phyloP scores from a whole-genome alignment of 2,888 invertebrate species.

The Serripes groenlandicus region DNA sequence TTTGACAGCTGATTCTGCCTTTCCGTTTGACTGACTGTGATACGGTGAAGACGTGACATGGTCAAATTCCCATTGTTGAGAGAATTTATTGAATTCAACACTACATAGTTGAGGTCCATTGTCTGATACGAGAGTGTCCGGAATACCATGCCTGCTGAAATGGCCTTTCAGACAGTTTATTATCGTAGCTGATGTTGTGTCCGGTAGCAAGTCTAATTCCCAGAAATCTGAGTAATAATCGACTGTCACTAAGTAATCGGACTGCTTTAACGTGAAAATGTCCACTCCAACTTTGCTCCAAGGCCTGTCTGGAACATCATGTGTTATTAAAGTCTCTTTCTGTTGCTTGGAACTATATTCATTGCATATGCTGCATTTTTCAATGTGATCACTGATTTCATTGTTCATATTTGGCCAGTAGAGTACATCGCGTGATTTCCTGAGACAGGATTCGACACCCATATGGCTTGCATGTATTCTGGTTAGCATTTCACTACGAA shows the following conservation, averaged over 20 bases:
- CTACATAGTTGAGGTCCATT: constrained; percentile 54
- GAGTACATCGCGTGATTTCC: constrained; percentile 37
- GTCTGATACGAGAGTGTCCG: constrained; percentile 43
- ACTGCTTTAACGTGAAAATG: constrained; percentile 32
- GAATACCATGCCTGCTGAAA: constrained; percentile 58
- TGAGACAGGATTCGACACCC: constrained; percentile 15
- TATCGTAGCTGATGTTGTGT: constrained; percentile 35
- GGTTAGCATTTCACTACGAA: constrained; percentile 23
- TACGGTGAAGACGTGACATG: too few relatives aligned
- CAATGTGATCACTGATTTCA: constrained; percentile 36
- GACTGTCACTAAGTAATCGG: constrained; percentile 50
- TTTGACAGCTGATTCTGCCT: constrained; percentile 35
- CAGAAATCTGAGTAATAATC: constrained; percentile 54
- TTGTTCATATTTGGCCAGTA: constrained; percentile 56
- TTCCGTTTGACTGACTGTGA: constrained; percentile 47
- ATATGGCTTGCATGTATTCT: constrained; percentile 31
- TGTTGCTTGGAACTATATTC: constrained; percentile 37
- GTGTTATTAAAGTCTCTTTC: constrained; percentile 49
- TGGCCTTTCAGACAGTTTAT: constrained; percentile 44
- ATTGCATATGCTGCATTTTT: constrained; percentile 32
- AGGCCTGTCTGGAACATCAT: constrained; percentile 41
- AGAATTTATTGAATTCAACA: constrained; percentile 26
- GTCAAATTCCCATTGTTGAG: constrained; percentile 16
- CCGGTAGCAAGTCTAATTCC: constrained; percentile 38
- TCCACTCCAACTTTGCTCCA: constrained; percentile 52